Base-by-base conservation (phyloP, 2,797 vertebrate genomes). In the Myotis findleyi region DNA sequence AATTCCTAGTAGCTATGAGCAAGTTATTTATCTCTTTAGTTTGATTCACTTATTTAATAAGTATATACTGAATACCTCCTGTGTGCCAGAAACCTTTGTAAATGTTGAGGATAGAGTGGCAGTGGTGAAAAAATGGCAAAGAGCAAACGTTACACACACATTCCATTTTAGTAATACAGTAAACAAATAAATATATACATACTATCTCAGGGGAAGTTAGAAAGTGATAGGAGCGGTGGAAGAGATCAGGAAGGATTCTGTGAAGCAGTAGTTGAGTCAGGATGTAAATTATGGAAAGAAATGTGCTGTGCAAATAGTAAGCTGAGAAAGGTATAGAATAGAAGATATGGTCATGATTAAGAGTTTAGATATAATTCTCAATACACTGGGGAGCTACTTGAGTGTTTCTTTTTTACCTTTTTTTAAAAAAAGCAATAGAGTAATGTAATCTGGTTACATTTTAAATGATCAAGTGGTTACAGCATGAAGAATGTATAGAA, bases 261-360 rank as follows among this genome's bases (percentile, higher is more conserved):
- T 80, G 49, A 51, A 33, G 25, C 79, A 44, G 16, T 69, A n/a
- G 38, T 87, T 86, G 36, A 77, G 18, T 47, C 33, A 86, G 36
- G 38, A 76, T 73, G 66, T 83, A 17, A 92, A 55, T 81, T 86
- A 86, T n/a, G 51, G 53, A 23, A 87, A 83, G 30, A 75, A 91
- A 73, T 69, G 44, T 80, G 2, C 72, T 64, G 4, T 92, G 53
- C 20, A 93, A 53, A 55, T 75, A 64, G 33, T 87, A 62, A 85
- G 14, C 8, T 30, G 10, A 81, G 13, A 13, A 62, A 75, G 36
- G 30, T 73, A 2, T 53, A 73, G 49, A 57, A 49, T 77, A 49
- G 38, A 64, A 59, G 41, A 75, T 69, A 62, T 2, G 25, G 33
- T 88, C 41, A 75, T 66, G 14, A 85, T 59, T 57, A 73, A 85